Conservation (phyloP, 2,113 vertebrate genomes). For the Silurus glanis region DNA sequence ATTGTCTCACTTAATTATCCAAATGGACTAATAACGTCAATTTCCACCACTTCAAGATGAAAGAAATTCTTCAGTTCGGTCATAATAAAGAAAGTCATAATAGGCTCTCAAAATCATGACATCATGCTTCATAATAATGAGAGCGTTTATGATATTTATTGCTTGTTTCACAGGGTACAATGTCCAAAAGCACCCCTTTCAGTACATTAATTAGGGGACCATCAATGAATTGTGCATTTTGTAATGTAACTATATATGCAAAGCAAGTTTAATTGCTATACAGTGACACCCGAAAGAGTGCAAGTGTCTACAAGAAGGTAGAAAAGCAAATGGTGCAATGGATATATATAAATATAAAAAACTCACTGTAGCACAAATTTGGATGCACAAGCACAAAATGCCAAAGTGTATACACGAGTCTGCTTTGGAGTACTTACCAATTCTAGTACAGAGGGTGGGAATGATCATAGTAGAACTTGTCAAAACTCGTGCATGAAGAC, state of each 20-base stretch:
- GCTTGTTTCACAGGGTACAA: neutral
- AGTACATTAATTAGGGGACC: neutral
- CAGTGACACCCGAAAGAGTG: neutral
- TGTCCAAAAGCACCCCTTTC: neutral
- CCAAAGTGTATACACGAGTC: neutral
- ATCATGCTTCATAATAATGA: neutral
- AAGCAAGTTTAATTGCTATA: neutral
- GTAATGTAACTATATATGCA: neutral
- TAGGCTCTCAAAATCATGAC: neutral
- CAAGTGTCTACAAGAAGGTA: neutral
- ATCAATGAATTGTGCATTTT: neutral
- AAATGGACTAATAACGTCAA: neutral
- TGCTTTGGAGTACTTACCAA: neutral
- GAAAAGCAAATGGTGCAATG: neutral
- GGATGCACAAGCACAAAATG: neutral
- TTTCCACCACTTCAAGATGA: neutral
- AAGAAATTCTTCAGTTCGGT: neutral
- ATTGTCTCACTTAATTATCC: neutral
- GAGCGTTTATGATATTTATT: neutral
- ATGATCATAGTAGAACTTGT: neutral
- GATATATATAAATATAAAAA: neutral
- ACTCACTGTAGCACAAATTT: neutral
- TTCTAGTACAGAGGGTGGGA: neutral
- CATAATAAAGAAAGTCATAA: neutral
- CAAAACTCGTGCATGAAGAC: neutral